Evolutionary conservation across 1,140 invertebrate genomes (phyloP), one percentile per base, ranked within the genome.

Genomic region (Rhopalosiphum padi): DNA sequence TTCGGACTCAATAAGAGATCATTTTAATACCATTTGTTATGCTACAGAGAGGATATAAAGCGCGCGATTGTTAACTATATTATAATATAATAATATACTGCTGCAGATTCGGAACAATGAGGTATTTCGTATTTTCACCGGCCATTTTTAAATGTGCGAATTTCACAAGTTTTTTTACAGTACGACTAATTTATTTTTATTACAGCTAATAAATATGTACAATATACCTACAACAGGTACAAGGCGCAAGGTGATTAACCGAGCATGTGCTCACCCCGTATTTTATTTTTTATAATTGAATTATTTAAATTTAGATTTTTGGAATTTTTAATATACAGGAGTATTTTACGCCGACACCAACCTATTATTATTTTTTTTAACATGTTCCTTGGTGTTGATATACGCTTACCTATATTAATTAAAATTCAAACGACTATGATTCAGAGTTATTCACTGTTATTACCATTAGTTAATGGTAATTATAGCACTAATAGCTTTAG

Each of bases 111-210:
- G 5, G 30, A 77, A 77, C 60, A 77, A 77, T 77, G 60, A 77
- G 60, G 60, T 77, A 15, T 77, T 77, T 77, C 15, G 60, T 5
- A n/a, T 77, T 77, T 77, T 77, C 60, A 77, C 60, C 30, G 2
- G 60, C 11, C 25, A 68, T 9, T 9, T 9, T 68, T n/a, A n/a
- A n/a, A 77, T 6, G 30, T n/a, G 60, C 60, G 60, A 77, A 77
- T n/a, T 77, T 77, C 30, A 77, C 60, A 77, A 77, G 30, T 77
- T 77, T 77, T n/a, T 68, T 18, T 11, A n/a, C 30, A n/a, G 4
- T 77, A 18, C 60, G 60, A n/a, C 60, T n/a, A 77, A 77, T 77
- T 77, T 77, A 77, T 77, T 77, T 77, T n/a, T 77, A 77, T 77
- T 77, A 18, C 18, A 77, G n/a, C 60, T 7, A n/a, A 77, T 22